phyloP scores from a whole-genome alignment of 1,140 invertebrate genomes.

The Pseudomyrmex flavicornis region DNA sequence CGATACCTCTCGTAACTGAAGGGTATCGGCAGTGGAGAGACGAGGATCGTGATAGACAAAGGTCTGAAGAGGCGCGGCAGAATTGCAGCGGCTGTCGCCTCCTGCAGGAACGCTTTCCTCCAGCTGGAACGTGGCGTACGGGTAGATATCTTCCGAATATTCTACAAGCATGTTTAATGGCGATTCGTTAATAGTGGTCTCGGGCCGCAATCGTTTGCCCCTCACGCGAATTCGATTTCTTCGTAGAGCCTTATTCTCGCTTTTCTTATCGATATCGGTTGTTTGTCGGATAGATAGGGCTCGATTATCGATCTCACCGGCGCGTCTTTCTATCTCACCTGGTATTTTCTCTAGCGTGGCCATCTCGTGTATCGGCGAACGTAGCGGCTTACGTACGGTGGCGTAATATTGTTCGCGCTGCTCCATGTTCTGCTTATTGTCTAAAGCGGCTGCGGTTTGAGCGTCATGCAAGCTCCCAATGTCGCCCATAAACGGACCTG shows the following conservation, averaged over 20 bases:
- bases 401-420: constrained; percentile 86
- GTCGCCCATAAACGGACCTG: constrained; percentile 83
- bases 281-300: neutral
- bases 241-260: neutral
- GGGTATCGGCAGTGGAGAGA: constrained; percentile 85
- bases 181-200: constrained; percentile 13
- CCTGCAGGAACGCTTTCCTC: constrained; percentile 91
- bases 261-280: neutral
- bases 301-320: neutral
- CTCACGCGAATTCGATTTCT: constrained; percentile 9
- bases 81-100: constrained; percentile 95
- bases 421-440: constrained; percentile 87
- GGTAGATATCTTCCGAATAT: constrained; percentile 96
- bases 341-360: constrained; percentile 85
- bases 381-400: constrained; percentile 85
- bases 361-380: constrained; percentile 85
- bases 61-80: constrained; percentile 94
- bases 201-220: neutral
- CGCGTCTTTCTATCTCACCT: constrained; percentile 76
- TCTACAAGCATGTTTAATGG: constrained; percentile 85
- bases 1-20: constrained; percentile 86
- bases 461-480: constrained; percentile 83
- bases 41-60: constrained; percentile 94
- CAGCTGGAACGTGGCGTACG: constrained; percentile 95
- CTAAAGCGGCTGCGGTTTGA: constrained; percentile 84